Conservation (phyloP, 2,797 vertebrate genomes). For the Enteromius viviparus region DNA sequence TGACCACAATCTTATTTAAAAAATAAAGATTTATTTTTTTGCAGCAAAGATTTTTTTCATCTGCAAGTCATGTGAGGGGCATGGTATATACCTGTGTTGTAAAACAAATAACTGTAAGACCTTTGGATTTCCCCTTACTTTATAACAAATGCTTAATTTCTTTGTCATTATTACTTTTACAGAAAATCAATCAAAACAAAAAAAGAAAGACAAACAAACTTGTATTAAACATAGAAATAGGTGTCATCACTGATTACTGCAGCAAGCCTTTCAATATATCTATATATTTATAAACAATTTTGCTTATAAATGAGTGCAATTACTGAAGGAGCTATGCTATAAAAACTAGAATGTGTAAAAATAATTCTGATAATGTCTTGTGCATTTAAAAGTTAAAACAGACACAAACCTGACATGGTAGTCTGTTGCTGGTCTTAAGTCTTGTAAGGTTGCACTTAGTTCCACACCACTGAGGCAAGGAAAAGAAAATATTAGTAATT, state of each 20-base stretch:
- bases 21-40: background rate
- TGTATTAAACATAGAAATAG: background rate
- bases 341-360: background rate
- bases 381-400: background rate
- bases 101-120: background rate
- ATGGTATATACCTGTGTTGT: background rate
- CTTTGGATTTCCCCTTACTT: background rate
- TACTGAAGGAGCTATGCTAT: background rate
- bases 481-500: background rate
- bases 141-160: background rate
- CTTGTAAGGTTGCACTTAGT: constrained; percentile 88
- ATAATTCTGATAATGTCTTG: background rate
- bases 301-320: background rate
- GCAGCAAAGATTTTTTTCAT: background rate
- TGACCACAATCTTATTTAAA: background rate
- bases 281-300: background rate
- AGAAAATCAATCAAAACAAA: background rate
- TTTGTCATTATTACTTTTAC: background rate
- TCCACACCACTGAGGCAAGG: constrained; percentile 84
- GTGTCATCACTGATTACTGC: background rate
- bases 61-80: background rate
- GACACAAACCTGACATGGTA: constrained; percentile 87
- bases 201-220: background rate
- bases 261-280: background rate
- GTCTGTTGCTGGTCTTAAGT: constrained; percentile 94